These are phyloP conservation scores for Bombus haemorrhoidalis DNA, from an alignment of 1,140 invertebrate species.

Conservation along the genomic window DNA sequence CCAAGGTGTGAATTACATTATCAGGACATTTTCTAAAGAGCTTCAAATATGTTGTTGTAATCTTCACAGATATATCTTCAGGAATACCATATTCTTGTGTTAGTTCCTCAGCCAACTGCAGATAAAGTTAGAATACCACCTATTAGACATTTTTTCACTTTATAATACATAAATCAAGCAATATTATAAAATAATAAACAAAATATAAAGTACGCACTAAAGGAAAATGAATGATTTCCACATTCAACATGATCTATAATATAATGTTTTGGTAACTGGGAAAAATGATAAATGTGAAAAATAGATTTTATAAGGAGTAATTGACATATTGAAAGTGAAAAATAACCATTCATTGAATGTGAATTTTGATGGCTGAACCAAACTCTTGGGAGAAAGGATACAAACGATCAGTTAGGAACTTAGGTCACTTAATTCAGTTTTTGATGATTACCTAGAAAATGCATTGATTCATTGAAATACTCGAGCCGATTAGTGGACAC, in stretches of 20 bases:
- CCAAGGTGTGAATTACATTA: conserved; percentile 86
- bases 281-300: conserved; percentile 5
- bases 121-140: conserved; percentile 66
- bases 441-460: conserved; percentile 83
- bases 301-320: neutral
- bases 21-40: conserved; percentile 91
- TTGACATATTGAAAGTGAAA: neutral
- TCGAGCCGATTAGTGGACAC: conserved; percentile 82
- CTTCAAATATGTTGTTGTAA: conserved; percentile 87
- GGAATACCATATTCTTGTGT: conserved; percentile 86
- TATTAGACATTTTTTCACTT: conserved; percentile 23
- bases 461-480: conserved; percentile 83
- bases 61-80: conserved; percentile 84
- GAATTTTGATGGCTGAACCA: conserved; percentile 55
- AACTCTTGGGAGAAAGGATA: conserved; percentile 65
- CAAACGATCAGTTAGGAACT: conserved; percentile 69
- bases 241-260: conserved; percentile 57
- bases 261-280: neutral
- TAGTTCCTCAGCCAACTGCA: conserved; percentile 88
- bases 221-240: conserved; percentile 58
- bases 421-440: conserved; percentile 80
- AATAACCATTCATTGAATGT: conserved; percentile 63
- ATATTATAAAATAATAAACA: conserved; percentile 59
- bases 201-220: conserved; percentile 55
- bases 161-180: conserved; percentile 7